Evolutionary conservation across 2,797 vertebrate species (phyloP).

Genomic region (Dendrocincla tyrannina): DNA sequence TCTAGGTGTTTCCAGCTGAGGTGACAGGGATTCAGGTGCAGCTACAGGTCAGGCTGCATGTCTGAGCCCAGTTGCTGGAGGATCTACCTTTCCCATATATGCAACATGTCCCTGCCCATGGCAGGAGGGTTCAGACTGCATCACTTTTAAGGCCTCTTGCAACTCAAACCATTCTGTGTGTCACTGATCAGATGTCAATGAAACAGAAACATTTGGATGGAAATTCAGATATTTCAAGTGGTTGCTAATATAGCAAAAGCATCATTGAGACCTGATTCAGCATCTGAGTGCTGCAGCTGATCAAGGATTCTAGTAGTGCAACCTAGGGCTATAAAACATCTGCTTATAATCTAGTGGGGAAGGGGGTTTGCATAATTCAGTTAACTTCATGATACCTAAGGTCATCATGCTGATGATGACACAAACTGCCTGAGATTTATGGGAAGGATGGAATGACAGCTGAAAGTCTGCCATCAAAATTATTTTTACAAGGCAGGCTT

Average conservation of each 20-base stretch:
- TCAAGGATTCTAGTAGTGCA: neutral
- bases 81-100: neutral
- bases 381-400: neutral
- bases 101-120: neutral
- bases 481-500: neutral
- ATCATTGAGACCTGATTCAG: neutral
- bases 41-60: neutral
- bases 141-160: neutral
- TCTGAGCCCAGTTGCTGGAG: neutral
- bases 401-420: neutral
- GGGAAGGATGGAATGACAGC: neutral
- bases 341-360: neutral
- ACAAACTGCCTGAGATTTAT: neutral
- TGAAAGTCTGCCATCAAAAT: neutral
- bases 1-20: neutral
- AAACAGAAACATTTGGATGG: neutral
- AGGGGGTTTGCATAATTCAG: neutral
- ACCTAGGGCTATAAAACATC: neutral
- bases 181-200: neutral
- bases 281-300: neutral
- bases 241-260: neutral
- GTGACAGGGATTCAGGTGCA: neutral
- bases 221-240: neutral
- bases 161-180: neutral
- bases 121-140: too few species aligned